A percentile compares a stretch with the other conserved stretches of the same genome.
Conservation (phyloP, 1,140 invertebrate species). For the Stegodyphus dumicola region DNA sequence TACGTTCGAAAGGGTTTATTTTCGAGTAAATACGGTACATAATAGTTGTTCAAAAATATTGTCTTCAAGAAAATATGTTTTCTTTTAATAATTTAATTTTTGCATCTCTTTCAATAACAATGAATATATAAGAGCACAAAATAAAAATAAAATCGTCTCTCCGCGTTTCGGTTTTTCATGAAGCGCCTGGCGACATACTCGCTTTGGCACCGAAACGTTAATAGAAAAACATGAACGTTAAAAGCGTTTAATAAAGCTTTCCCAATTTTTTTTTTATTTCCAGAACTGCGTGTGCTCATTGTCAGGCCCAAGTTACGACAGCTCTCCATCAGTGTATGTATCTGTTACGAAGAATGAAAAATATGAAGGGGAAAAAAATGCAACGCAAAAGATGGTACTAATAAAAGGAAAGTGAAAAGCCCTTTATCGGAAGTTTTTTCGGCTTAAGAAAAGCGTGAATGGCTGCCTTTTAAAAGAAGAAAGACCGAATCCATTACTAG, state of each 20-base stretch:
- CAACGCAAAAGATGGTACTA: slow-evolving; percentile 46
- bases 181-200: too few species aligned
- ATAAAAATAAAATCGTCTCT: too few species aligned
- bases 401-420: slow-evolving; percentile 59
- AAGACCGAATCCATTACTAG: slow-evolving; percentile 55
- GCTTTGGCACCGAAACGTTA: neutral
- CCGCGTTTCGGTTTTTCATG: too few species aligned
- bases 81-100: too few species aligned
- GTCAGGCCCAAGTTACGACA: neutral
- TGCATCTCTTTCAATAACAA: too few species aligned
- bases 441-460: slow-evolving; percentile 59
- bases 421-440: slow-evolving; percentile 49
- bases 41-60: too few species aligned
- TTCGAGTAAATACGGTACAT: too few species aligned
- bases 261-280: slow-evolving; percentile 13
- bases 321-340: slow-evolving; percentile 9
- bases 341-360: slow-evolving; percentile 41
- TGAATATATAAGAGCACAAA: too few species aligned
- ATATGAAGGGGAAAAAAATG: slow-evolving; percentile 25
- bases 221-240: slow-evolving; percentile 49
- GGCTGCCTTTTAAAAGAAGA: slow-evolving; percentile 40
- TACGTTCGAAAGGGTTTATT: too few species aligned
- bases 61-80: too few species aligned
- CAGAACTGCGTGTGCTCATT: slow-evolving; percentile 19
- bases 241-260: slow-evolving; percentile 54